A percentile compares a stretch with the other conserved stretches of the same genome.
Conservation (phyloP, 2,888 invertebrate species). For the Pollenia angustigena region DNA sequence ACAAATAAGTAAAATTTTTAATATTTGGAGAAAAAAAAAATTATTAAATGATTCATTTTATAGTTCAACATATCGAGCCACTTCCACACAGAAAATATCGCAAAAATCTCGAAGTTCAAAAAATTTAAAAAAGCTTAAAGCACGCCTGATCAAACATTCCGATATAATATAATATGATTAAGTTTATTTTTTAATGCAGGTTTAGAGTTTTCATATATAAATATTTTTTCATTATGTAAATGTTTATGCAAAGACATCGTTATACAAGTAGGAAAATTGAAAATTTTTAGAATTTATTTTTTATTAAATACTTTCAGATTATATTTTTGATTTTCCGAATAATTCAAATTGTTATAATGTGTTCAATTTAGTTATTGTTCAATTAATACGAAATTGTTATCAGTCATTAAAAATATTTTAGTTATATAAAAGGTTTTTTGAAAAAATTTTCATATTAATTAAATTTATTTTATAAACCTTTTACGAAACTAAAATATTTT, state of each 20-base stretch:
- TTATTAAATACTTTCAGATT: background rate
- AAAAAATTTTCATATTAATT: too few species aligned
- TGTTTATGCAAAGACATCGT: background rate
- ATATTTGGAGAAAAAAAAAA: background rate
- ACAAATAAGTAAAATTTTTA: constrained; percentile 55
- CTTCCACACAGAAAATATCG: constrained; percentile 5
- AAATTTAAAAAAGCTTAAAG: constrained; percentile 54
- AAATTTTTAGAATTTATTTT: background rate
- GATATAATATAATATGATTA: constrained; percentile 4
- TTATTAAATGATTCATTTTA: constrained; percentile 7
- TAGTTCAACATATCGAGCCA: constrained; percentile 63
- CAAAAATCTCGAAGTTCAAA: constrained; percentile 30
- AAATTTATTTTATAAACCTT: too few species aligned
- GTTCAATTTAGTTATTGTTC: too few species aligned
- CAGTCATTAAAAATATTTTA: background rate
- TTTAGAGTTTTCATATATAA: constrained; percentile 23
- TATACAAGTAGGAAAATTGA: too few species aligned
- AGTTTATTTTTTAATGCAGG: constrained; percentile 36
- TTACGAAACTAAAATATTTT: too few species aligned
- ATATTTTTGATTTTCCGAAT: background rate
- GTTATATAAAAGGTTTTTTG: too few species aligned
- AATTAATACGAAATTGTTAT: background rate
- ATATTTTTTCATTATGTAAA: constrained; percentile 3
- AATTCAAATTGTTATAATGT: background rate
- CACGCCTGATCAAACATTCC: constrained; percentile 13